Evolutionary conservation across 2,888 invertebrate species (phyloP).

Genomic region (Gandaritis pyraliata): DNA sequence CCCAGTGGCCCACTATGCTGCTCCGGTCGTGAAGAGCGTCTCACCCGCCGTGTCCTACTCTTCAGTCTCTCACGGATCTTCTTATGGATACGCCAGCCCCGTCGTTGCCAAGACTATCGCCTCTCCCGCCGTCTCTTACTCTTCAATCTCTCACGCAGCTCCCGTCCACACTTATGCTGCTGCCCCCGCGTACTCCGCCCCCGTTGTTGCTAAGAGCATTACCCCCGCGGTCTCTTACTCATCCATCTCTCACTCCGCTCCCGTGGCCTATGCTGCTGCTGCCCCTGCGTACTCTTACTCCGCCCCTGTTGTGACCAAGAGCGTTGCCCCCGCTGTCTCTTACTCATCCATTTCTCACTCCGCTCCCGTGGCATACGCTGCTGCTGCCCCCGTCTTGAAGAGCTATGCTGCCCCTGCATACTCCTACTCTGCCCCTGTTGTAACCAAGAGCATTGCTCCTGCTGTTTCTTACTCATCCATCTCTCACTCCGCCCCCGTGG

Average conservation of each 20-base stretch:
- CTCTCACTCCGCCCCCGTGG: conserved; percentile 61
- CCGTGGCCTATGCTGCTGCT: conserved; percentile 60
- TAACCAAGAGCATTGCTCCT: conserved; percentile 62
- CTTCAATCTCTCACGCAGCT: conserved; percentile 48
- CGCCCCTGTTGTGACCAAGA: conserved; percentile 53
- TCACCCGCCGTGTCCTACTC: conserved; percentile 55
- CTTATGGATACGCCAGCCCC: conserved; percentile 27
- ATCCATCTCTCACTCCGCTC: conserved; percentile 59
- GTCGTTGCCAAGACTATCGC: conserved; percentile 29
- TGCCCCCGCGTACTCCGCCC: conserved; percentile 45
- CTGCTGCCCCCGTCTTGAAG: conserved; percentile 46
- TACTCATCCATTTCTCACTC: conserved; percentile 56
- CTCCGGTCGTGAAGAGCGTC: conserved; percentile 50
- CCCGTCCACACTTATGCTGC: conserved; percentile 57
- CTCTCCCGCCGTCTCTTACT: conserved; percentile 46
- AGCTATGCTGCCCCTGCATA: conserved; percentile 56
- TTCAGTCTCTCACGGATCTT: conserved; percentile 42
- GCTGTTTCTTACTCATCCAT: conserved; percentile 64
- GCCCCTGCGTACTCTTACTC: conserved; percentile 48
- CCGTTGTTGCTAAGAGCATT: conserved; percentile 56
- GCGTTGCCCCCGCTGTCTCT: conserved; percentile 60
- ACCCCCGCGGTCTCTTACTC: conserved; percentile 60
- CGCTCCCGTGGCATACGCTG: conserved; percentile 66
- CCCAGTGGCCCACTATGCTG: conserved; percentile 54
- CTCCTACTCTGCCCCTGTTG: conserved; percentile 48